Evolutionary conservation across 2,888 invertebrate genomes (phyloP).

Genomic region (Atrina japonica): DNA sequence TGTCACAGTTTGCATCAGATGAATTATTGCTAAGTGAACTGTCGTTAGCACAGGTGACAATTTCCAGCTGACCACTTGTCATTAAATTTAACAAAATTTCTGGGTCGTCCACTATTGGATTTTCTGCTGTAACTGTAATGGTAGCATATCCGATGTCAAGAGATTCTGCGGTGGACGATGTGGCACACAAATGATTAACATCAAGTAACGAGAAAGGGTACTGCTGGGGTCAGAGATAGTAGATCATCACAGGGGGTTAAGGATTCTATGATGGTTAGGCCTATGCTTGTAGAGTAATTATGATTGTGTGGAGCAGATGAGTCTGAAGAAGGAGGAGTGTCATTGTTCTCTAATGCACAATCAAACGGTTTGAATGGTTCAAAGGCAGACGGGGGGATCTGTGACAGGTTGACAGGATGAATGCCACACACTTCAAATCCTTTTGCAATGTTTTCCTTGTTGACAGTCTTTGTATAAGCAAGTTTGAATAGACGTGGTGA

Average conservation of each 20-base stretch:
- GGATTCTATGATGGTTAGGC: background rate
- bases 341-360: no score
- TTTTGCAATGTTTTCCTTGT: conserved; percentile 18
- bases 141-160: background rate
- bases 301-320: background rate
- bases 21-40: background rate
- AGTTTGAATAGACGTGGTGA: conserved; percentile 25
- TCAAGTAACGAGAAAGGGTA: background rate
- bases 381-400: background rate
- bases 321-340: no score
- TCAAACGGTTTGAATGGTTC: conserved; percentile 16
- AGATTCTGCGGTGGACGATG: background rate
- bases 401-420: conserved; percentile 3
- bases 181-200: background rate
- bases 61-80: background rate
- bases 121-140: conserved; percentile 2
- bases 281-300: background rate
- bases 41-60: background rate
- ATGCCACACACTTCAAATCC: conserved; percentile 33
- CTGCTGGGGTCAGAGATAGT: background rate
- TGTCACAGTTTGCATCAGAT: background rate
- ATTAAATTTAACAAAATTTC: conserved; percentile 1
- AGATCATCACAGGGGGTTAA: background rate
- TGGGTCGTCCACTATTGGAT: background rate
- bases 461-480: no score